phyloP scores from a whole-genome alignment of 2,888 invertebrate genomes.

The Diarsia rubi region DNA sequence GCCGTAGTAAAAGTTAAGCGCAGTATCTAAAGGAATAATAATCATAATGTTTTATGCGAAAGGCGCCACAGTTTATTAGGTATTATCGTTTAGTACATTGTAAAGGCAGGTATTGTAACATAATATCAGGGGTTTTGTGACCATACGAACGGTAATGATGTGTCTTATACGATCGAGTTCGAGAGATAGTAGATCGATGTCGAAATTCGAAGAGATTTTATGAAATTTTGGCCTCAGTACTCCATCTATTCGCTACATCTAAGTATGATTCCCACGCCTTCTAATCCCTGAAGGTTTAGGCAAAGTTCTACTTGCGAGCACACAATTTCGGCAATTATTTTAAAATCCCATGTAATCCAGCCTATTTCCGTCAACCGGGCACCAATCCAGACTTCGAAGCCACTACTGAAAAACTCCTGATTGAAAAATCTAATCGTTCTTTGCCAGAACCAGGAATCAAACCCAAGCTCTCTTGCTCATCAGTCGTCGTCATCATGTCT shows the following conservation, averaged over 20 bases:
- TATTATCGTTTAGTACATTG: conserved; percentile 46
- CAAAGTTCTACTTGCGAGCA: neutral
- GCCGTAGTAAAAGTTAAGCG: conserved; percentile 46
- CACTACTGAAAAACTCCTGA: no score
- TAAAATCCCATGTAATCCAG: no score
- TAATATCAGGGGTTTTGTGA: conserved; percentile 39
- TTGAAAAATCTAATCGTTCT: no score
- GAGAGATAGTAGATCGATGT: neutral
- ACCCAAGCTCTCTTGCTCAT: no score
- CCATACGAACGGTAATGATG: conserved; percentile 26
- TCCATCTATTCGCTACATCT: neutral
- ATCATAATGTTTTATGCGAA: conserved; percentile 39
- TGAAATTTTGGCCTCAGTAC: neutral
- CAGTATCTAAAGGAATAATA: conserved; percentile 32
- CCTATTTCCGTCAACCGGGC: no score
- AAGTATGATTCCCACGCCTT: neutral
- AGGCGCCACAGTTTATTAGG: conserved; percentile 37
- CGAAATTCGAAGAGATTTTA: conserved; percentile 1
- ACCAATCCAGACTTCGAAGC: no score
- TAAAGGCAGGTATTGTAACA: conserved; percentile 35
- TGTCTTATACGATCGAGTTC: conserved; percentile 10
- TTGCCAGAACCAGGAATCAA: no score
- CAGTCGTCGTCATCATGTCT: no score
- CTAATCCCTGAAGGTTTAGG: no score
- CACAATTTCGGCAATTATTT: neutral